Evolutionary conservation across 2,888 invertebrate species (phyloP).

Genomic region (Leptopterna dolabrata): DNA sequence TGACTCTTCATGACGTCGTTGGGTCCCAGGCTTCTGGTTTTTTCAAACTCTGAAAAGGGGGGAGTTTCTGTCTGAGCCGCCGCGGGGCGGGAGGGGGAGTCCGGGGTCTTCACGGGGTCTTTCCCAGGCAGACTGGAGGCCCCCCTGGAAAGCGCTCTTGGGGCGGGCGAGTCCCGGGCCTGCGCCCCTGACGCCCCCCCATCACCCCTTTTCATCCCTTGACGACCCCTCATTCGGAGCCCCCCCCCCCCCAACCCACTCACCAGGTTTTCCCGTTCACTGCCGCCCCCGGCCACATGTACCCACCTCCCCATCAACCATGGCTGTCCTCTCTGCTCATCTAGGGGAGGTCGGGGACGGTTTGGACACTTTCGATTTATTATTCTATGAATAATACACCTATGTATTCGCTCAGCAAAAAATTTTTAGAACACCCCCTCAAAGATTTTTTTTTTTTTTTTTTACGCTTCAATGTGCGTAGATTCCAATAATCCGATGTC

Average conservation of each 20-base stretch:
- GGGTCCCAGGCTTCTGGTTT: not conserved
- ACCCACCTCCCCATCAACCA: not conserved
- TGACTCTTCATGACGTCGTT: not conserved
- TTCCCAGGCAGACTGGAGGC: slow-evolving; percentile 42
- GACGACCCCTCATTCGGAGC: not conserved
- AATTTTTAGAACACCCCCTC: too few relatives aligned
- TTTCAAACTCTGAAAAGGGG: not conserved
- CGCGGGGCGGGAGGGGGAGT: not conserved
- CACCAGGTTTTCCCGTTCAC: not conserved
- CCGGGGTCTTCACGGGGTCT: slow-evolving; percentile 1
- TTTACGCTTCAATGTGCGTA: too few relatives aligned
- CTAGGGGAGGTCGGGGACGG: too few relatives aligned
- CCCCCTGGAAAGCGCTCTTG: not conserved
- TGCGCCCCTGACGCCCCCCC: slow-evolving; percentile 3
- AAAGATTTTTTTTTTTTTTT: too few relatives aligned
- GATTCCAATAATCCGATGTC: too few relatives aligned
- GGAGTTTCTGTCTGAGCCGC: not conserved
- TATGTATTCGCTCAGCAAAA: too few relatives aligned
- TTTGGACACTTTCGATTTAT: too few relatives aligned
- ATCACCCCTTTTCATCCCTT: not conserved
- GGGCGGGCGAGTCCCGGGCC: slow-evolving; percentile 27
- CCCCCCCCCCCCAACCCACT: too few relatives aligned
- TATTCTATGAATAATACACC: too few relatives aligned
- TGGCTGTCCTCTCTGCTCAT: not conserved
- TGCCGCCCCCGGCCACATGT: not conserved